Conservation (phyloP, 1,140 invertebrate species). For the Cephus cinctus region DNA sequence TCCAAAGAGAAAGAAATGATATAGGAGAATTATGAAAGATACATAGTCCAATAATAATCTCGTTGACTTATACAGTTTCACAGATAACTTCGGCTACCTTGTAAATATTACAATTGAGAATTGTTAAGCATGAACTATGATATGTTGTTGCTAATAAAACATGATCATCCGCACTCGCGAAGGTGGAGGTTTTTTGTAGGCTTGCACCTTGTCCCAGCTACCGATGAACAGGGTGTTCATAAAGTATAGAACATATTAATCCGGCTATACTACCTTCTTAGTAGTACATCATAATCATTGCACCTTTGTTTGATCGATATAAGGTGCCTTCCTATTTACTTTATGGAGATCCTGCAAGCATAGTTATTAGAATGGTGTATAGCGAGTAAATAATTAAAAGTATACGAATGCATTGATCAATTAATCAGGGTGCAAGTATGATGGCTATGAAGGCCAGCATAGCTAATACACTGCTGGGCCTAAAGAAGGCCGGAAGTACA, state of each 20-base stretch:
- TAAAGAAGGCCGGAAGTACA: slow-evolving; percentile 63
- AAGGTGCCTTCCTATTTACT: no score
- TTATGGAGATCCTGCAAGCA: no score
- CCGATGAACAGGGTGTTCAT: background rate
- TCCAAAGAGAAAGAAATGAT: no score
- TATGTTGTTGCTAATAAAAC: slow-evolving; percentile 52
- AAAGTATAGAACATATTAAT: no score
- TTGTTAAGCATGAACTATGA: slow-evolving; percentile 46
- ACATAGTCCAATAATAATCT: no score
- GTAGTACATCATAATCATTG: no score
- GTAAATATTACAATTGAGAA: slow-evolving; percentile 42
- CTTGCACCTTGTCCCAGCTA: slow-evolving; percentile 42
- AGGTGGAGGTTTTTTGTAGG: slow-evolving; percentile 50
- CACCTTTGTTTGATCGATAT: no score
- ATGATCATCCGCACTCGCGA: slow-evolving; percentile 38
- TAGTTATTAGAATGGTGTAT: no score
- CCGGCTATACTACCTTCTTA: no score
- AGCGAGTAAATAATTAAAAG: no score
- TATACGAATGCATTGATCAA: slow-evolving; percentile 40
- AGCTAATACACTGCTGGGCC: slow-evolving; percentile 55
- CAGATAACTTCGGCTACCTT: slow-evolving; percentile 39
- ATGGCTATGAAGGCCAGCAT: slow-evolving; percentile 57
- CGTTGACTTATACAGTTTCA: slow-evolving; percentile 1
- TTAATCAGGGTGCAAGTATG: slow-evolving; percentile 53
- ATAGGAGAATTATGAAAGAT: no score